A percentile compares a stretch with the other conserved stretches of the same genome.
These are phyloP conservation scores for Ganaspis brasiliensis DNA, from an alignment of 2,888 invertebrate genomes.

Conservation along the genomic window DNA sequence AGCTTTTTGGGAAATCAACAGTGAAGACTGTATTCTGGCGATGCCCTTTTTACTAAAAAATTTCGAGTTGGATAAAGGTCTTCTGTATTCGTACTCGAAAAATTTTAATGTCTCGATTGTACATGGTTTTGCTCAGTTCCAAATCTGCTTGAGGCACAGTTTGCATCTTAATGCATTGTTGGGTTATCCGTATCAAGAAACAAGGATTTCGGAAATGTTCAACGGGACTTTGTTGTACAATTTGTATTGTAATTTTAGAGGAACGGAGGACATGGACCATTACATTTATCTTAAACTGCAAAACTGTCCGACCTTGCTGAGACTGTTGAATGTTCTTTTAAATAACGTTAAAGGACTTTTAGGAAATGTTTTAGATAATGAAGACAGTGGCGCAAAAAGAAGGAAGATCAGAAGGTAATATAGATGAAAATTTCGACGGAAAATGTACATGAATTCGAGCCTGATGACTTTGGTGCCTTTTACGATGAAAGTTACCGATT, in stretches of 20 bases:
- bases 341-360: constrained; percentile 61
- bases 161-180: constrained; percentile 86
- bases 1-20: constrained; percentile 82
- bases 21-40: constrained; percentile 84
- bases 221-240: constrained; percentile 91
- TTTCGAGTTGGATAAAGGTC: constrained; percentile 83
- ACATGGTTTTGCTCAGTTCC: constrained; percentile 86
- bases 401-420: constrained; percentile 63
- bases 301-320: constrained; percentile 74
- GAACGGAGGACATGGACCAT: constrained; percentile 82
- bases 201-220: constrained; percentile 84
- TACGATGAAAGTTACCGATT: constrained; percentile 63
- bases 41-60: constrained; percentile 83
- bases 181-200: constrained; percentile 83
- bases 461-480: constrained; percentile 61
- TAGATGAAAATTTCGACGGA: constrained; percentile 46
- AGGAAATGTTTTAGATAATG: constrained; percentile 50
- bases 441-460: constrained; percentile 55
- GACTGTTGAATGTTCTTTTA: constrained; percentile 69
- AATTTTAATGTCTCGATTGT: constrained; percentile 83
- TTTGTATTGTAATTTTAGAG: constrained; percentile 84
- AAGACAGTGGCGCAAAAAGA: constrained; percentile 58
- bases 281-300: constrained; percentile 77
- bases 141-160: constrained; percentile 84
- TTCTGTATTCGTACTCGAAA: constrained; percentile 81